Conservation (phyloP, 2,797 vertebrate species). For the Urophycis tenuis region DNA sequence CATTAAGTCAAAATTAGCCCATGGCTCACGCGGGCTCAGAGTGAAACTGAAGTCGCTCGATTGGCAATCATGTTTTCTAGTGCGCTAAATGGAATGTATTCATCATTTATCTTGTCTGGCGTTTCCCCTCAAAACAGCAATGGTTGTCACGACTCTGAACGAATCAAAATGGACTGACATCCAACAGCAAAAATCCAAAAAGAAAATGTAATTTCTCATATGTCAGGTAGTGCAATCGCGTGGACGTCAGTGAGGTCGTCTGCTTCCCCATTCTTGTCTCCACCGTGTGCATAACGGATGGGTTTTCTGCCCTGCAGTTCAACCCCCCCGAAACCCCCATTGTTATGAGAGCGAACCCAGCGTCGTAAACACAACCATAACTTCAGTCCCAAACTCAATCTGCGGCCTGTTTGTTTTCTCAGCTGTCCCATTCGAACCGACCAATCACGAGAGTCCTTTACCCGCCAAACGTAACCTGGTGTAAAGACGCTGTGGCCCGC, state of each 20-base stretch:
- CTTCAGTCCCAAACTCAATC: constrained; percentile 52
- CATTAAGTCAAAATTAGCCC: constrained; percentile 21
- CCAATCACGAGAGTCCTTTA: constrained; percentile 50
- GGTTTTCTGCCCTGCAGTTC: not conserved
- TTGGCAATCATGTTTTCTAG: not conserved
- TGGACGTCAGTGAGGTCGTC: not conserved
- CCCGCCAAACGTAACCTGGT: constrained; percentile 33
- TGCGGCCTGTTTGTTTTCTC: constrained; percentile 52
- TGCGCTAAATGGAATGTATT: not conserved
- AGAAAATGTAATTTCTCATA: not conserved
- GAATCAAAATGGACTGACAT: not conserved
- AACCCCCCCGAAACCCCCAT: not conserved
- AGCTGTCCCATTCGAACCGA: constrained; percentile 43
- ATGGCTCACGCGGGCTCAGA: not conserved
- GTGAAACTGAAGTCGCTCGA: not conserved
- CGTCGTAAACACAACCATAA: not conserved
- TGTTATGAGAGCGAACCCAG: not conserved
- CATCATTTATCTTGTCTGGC: not conserved
- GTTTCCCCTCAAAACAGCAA: not conserved
- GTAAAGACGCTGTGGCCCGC: constrained; percentile 15
- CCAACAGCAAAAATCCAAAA: not conserved
- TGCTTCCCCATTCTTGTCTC: constrained; percentile 9
- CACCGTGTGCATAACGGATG: too few species aligned
- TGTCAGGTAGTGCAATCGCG: not conserved
- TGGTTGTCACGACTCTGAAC: not conserved